Conservation (phyloP, 2,797 vertebrate species). For the Ataeniobius toweri region DNA sequence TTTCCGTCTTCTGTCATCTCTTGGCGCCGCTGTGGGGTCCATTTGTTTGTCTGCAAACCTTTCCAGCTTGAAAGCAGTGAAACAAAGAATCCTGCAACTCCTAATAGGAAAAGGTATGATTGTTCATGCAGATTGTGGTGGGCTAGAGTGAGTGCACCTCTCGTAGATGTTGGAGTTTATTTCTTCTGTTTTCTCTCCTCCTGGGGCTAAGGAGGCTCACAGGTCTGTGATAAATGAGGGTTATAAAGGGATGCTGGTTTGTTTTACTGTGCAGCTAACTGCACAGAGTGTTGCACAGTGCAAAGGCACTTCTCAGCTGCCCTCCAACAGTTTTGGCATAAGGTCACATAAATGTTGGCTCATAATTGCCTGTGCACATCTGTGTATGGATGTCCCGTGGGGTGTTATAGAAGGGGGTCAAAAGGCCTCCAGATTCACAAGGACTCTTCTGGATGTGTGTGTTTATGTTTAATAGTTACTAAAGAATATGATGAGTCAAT, state of each 20-base stretch:
- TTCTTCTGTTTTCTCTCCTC: conserved; percentile 21
- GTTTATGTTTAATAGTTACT: conserved; percentile 4
- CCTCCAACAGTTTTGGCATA: background rate
- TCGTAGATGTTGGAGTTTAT: background rate
- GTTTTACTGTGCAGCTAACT: conserved; percentile 17
- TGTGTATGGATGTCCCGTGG: background rate
- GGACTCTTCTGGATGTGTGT: background rate
- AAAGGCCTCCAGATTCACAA: conserved; percentile 24
- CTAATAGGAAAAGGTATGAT: conserved; percentile 17
- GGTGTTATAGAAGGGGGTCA: conserved; percentile 4
- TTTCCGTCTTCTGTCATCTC: conserved; percentile 1
- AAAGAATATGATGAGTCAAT: conserved; percentile 8
- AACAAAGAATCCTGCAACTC: background rate
- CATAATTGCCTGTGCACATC: background rate
- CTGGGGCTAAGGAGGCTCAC: conserved; percentile 20
- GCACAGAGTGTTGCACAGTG: conserved; percentile 21
- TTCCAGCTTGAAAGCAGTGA: background rate
- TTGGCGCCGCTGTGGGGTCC: conserved; percentile 17
- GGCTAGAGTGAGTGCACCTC: background rate
- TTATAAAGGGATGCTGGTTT: conserved; percentile 27
- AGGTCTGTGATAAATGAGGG: conserved; percentile 43
- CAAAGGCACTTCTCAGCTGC: conserved; percentile 37
- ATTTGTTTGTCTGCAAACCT: conserved; percentile 33
- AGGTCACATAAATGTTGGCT: conserved; percentile 6
- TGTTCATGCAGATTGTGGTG: conserved; percentile 1